Conservation (phyloP, 1,140 invertebrate species). For the Drosophila navojoa region DNA sequence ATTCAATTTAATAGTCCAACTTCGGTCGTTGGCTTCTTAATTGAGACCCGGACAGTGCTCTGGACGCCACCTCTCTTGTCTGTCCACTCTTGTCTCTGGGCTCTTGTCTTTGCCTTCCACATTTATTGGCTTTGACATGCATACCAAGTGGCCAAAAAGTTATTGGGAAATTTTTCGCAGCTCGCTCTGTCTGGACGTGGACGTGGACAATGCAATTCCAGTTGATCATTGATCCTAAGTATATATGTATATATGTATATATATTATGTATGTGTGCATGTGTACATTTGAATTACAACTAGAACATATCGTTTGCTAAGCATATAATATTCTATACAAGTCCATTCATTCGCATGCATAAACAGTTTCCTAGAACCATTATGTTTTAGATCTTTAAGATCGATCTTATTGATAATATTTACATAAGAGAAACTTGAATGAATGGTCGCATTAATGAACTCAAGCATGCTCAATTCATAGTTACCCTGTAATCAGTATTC, state of each 20-base stretch:
- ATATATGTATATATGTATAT: not conserved
- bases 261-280: not conserved
- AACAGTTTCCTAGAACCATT: too few species aligned
- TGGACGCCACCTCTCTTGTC: not conserved
- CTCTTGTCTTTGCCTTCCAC: not conserved
- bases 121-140: conserved; percentile 17
- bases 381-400: too few species aligned
- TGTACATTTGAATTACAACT: not conserved
- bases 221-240: conserved; percentile 22
- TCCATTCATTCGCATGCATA: too few species aligned
- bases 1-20: conserved; percentile 48
- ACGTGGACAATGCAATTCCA: conserved; percentile 33
- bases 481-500: not conserved
- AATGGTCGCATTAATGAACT: too few species aligned
- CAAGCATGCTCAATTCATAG: not conserved
- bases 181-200: conserved; percentile 33
- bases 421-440: too few species aligned
- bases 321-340: too few species aligned
- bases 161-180: conserved; percentile 40
- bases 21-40: conserved; percentile 46
- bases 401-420: too few species aligned
- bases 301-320: not conserved
- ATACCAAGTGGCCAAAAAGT: conserved; percentile 39
- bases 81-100: not conserved
- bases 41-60: conserved; percentile 23